Conservation (phyloP, 2,797 vertebrate species). For the Apogon hyalosoma region DNA sequence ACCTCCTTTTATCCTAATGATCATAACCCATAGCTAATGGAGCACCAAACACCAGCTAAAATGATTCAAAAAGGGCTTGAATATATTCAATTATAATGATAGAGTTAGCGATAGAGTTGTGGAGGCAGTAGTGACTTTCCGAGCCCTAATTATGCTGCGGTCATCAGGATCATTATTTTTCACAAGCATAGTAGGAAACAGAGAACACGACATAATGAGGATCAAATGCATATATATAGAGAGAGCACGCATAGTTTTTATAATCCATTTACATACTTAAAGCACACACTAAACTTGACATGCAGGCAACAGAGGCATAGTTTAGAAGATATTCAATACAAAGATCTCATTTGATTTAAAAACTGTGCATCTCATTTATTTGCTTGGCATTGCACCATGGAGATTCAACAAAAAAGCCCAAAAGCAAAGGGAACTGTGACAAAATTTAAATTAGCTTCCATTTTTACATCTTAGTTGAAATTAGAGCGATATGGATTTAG, state of each 20-base stretch:
- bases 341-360: conserved; percentile 37
- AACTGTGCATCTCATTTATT: conserved; percentile 48
- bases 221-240: conserved; percentile 50
- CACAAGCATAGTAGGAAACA: conserved; percentile 52
- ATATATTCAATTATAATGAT: conserved; percentile 78
- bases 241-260: conserved; percentile 19
- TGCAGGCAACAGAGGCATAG: not conserved
- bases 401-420: conserved; percentile 4
- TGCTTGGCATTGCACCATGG: conserved; percentile 41
- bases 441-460: conserved; percentile 60
- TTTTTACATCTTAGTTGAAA: conserved; percentile 53
- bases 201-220: conserved; percentile 66
- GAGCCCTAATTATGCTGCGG: conserved; percentile 70
- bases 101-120: conserved; percentile 42
- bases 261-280: conserved; percentile 44
- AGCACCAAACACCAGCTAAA: conserved; percentile 75
- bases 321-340: conserved; percentile 3
- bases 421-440: conserved; percentile 52
- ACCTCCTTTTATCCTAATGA: conserved; percentile 78
- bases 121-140: conserved; percentile 63
- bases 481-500: conserved; percentile 54
- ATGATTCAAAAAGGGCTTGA: conserved; percentile 70
- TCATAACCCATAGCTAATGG: conserved; percentile 77
- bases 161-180: conserved; percentile 79
- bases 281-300: conserved; percentile 23